Evolutionary conservation across 2,113 vertebrate genomes (phyloP).

Genomic region (Hassar affinis): DNA sequence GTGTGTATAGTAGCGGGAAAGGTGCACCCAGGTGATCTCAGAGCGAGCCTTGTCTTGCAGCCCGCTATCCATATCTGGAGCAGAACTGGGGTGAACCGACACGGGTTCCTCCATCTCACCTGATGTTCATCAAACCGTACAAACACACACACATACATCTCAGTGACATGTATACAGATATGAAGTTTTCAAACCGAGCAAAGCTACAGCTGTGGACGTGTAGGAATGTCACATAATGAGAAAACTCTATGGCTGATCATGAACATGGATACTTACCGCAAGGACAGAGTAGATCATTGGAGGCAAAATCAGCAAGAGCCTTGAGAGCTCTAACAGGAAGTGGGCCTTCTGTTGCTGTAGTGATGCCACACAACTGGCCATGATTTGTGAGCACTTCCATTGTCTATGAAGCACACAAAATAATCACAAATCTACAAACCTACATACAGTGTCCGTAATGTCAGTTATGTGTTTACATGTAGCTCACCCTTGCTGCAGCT

Average conservation of each 20-base stretch:
- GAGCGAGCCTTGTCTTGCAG: slow-evolving; percentile 38
- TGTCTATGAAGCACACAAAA: slow-evolving; percentile 27
- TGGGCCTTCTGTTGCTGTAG: slow-evolving; percentile 52
- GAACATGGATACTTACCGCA: slow-evolving; percentile 51
- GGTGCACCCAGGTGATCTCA: slow-evolving; percentile 74
- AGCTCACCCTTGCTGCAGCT: slow-evolving; percentile 76
- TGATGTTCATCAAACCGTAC: slow-evolving; percentile 25
- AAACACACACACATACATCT: slow-evolving; percentile 11
- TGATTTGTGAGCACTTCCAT: slow-evolving; percentile 65
- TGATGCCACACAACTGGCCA: slow-evolving; percentile 68
- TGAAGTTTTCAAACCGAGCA: neutral
- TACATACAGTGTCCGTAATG: neutral
- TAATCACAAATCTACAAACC: neutral
- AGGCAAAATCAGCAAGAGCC: slow-evolving; percentile 74
- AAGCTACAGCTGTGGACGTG: neutral
- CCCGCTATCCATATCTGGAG: slow-evolving; percentile 16
- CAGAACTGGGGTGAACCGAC: neutral
- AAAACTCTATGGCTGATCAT: neutral
- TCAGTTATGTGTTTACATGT: slow-evolving; percentile 3
- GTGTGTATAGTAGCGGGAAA: slow-evolving; percentile 74
- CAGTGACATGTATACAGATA: neutral
- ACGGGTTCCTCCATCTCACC: slow-evolving; percentile 42
- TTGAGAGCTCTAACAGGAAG: slow-evolving; percentile 54
- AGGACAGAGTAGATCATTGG: slow-evolving; percentile 71
- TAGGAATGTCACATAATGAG: neutral